Evolutionary conservation across 37 sponge, comb jelly and placozoan genomes (phyloP), one percentile per base, ranked within the genome.

Genomic region (Petrosia ficiformis): DNA sequence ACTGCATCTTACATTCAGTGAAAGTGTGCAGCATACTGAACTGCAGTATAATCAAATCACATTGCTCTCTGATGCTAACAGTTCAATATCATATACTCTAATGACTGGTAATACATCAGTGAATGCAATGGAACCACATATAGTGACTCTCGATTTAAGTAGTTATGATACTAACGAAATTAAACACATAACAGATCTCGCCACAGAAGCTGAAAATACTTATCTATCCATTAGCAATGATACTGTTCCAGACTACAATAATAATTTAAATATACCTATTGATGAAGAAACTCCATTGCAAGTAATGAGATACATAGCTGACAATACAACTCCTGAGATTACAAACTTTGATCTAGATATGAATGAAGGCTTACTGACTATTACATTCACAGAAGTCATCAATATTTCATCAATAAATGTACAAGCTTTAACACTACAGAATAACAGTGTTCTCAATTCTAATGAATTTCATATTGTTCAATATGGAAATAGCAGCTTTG

Each of bases 1-100:
- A 4, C 71, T 95, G 33, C 78, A 42, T 0, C 77, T 95, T 0
- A 95, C 89, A 26, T 92, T 95, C 73, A 76, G 84, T 30, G 96
- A 95, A 52, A 59, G 84, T 19, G 80, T 92, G 1, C 60, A 44
- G 37, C 28, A 74, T 57, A 72, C 77, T 8, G 14, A 24, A 19
- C 68, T 77, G 22, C 41, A 70, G 6, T 2, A 36, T 19, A 59
- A 54, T 44, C 56, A 56, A 3, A 84, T 90, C 48, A 89, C 84
- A 1, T 16, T 89, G 25, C 74, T 75, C 58, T 72, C 86, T 57
- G 78, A 39, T 4, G 59, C 85, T 37, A 42, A 42, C 26, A 78
- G 67, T 65, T 38, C 10, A 21, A 34, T 39, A 29, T 73, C 33
- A 0, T 81, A 82, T 68, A 39, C 78, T 42, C 58, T 94, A 5